Base-by-base conservation (phyloP, 2,888 invertebrate species). In the Agrotis ipsilon region DNA sequence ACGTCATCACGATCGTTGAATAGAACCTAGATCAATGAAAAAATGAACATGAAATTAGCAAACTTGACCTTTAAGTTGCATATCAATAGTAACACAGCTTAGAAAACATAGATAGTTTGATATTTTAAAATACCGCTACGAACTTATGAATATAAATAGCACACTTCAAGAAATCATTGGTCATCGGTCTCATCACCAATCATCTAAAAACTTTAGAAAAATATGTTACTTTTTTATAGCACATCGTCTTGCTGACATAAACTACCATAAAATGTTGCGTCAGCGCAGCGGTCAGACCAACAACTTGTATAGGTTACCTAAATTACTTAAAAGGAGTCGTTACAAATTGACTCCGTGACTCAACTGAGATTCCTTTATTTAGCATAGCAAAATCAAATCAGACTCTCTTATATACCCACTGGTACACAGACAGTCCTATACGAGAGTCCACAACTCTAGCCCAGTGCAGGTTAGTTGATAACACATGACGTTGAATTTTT, bases 221-320 rank as follows among this genome's bases (percentile, higher is more conserved):
- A 27, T 27, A 27, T 27, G 27, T 27, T 27, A 27, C 27, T 6
- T 27, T 18, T 24, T 11, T 24, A 54, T 24, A 54, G 18, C 24
- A 54, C 27, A 27, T 27, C 24, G 27, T 27, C 18, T 18, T 18
- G 54, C n/a, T 55, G 59, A 46, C 59, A 60, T 70, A 49, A 57
- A 57, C 21, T 18, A 70, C 16, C 27, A 43, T 11, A 45, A 48
- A 55, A 21, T 1, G 51, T 61, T 59, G 61, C 78, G 55, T 57
- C 60, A 78, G 54, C 48, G n/a, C 60, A 78, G 54, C 48, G n/a
- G 43, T n/a, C 21, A 43, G n/a, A n/a, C n/a, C 21, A 75, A 49
- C 43, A 27, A 46, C 24, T n/a, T n/a, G n/a, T n/a, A n/a, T n/a
- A n/a, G n/a, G n/a, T n/a, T n/a, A n/a, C n/a, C n/a, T 54, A 52